These are phyloP conservation scores for Drosophila recens DNA, from an alignment of 2,888 invertebrate species.

Conservation along the genomic window DNA sequence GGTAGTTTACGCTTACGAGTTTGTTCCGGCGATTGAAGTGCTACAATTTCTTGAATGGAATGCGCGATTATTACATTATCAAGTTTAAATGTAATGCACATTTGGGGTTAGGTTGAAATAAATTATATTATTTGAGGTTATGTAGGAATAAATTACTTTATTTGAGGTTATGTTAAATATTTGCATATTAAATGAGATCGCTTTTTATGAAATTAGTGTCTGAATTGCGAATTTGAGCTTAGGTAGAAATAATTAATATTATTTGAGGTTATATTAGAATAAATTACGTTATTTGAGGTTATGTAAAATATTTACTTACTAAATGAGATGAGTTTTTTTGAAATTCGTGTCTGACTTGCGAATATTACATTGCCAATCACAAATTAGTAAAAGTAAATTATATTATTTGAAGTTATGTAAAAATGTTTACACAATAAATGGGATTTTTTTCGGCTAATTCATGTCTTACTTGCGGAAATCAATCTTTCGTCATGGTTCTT, in stretches of 20 bases:
- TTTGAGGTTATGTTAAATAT: not conserved
- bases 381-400: no score
- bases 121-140: not conserved
- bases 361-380: no score
- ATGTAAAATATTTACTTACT: not conserved
- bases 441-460: not conserved
- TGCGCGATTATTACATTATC: slow-evolving; percentile 13
- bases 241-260: not conserved
- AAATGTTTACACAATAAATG: not conserved
- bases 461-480: slow-evolving; percentile 1
- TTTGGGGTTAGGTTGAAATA: no score
- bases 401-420: not conserved
- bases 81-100: not conserved
- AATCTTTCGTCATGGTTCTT: slow-evolving; percentile 35
- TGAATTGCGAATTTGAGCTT: not conserved
- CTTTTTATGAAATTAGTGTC: no score
- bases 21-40: slow-evolving; percentile 31
- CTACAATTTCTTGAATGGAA: slow-evolving; percentile 24
- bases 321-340: no score
- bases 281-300: not conserved
- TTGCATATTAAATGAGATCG: no score
- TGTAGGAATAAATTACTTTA: not conserved
- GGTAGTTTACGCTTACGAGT: slow-evolving; percentile 19
- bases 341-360: no score
- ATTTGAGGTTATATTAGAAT: not conserved